These are phyloP conservation scores for Petroica traversi DNA, from an alignment of 2,113 vertebrate genomes.

Conservation along the genomic window DNA sequence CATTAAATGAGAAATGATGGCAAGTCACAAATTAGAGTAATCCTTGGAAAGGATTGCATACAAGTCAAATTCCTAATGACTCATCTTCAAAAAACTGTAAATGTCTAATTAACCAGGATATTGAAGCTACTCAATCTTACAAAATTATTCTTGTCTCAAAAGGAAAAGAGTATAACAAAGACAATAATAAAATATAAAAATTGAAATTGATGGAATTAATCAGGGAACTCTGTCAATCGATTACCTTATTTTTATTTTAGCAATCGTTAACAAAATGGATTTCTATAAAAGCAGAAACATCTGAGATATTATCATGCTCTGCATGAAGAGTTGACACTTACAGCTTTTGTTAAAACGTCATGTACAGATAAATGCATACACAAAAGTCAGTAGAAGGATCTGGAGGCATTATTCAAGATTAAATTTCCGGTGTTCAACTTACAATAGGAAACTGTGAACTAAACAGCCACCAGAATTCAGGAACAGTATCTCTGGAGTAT, in stretches of 20 bases:
- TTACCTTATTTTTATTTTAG: background rate
- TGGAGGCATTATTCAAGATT: background rate
- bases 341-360: background rate
- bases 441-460: background rate
- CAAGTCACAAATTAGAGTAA: background rate
- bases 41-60: background rate
- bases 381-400: background rate
- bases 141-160: background rate
- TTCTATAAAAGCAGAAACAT: background rate
- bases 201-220: background rate
- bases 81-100: background rate
- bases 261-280: background rate
- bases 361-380: background rate
- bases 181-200: background rate
- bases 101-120: background rate
- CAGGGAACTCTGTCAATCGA: background rate
- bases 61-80: slow-evolving; percentile 25
- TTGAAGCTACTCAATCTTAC: background rate
- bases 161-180: background rate
- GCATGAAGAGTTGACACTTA: background rate
- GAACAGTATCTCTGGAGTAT: background rate
- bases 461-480: background rate
- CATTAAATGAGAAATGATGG: background rate
- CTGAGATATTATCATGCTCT: background rate
- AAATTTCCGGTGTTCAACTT: background rate